These are phyloP conservation scores for Schizotus pectinicornis DNA, from an alignment of 2,888 invertebrate species.

Conservation along the genomic window DNA sequence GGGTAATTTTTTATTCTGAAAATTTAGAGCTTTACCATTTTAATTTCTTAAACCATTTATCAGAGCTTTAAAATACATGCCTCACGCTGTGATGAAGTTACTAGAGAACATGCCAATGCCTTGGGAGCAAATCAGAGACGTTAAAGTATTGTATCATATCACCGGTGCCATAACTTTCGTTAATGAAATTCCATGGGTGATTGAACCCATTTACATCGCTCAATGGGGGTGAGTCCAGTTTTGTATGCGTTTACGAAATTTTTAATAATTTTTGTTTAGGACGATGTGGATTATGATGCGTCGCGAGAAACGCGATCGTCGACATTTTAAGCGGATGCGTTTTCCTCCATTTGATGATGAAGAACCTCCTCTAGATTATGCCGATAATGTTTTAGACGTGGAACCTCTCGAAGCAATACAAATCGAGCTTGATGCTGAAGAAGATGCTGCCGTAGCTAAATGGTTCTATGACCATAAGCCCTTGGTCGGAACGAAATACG, in stretches of 20 bases:
- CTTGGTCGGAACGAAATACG: slow-evolving; percentile 85
- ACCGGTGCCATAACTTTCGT: slow-evolving; percentile 99
- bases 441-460: slow-evolving; percentile 86
- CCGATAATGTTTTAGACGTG: slow-evolving; percentile 98
- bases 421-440: slow-evolving; percentile 95
- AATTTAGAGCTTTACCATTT: slow-evolving; percentile 10
- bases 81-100: slow-evolving; percentile 98
- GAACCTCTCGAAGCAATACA: slow-evolving; percentile 99
- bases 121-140: slow-evolving; percentile 99
- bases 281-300: slow-evolving; percentile 99
- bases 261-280: slow-evolving; percentile 53
- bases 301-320: slow-evolving; percentile 96
- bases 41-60: slow-evolving; percentile 29
- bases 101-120: slow-evolving; percentile 99
- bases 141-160: slow-evolving; percentile 96
- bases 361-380: slow-evolving; percentile 98
- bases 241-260: neutral
- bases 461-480: slow-evolving; percentile 99
- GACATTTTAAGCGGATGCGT: slow-evolving; percentile 99
- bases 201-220: slow-evolving; percentile 98
- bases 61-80: slow-evolving; percentile 98
- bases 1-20: slow-evolving; percentile 63
- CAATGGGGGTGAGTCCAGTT: slow-evolving; percentile 87
- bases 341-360: slow-evolving; percentile 99
- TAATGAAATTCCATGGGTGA: slow-evolving; percentile 99